phyloP scores from a whole-genome alignment of 2,797 vertebrate genomes.

The Okamejei kenojei region DNA sequence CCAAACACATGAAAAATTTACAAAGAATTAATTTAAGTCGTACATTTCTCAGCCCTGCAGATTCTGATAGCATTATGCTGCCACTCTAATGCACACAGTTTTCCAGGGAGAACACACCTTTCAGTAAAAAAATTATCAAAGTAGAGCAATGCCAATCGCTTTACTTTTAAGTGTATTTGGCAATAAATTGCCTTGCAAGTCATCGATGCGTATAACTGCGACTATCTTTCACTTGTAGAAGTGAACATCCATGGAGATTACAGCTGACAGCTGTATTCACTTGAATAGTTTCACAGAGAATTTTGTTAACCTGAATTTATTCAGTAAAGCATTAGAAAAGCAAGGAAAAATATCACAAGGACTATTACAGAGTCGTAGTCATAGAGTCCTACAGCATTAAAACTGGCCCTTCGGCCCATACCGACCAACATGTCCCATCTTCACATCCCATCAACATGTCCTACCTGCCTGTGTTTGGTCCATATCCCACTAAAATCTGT shows the following conservation, averaged over 20 bases:
- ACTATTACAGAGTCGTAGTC: too few species aligned
- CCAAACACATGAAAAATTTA: neutral
- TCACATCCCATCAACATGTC: too few species aligned
- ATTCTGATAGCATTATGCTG: neutral
- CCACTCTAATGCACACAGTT: neutral
- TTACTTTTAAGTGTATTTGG: neutral
- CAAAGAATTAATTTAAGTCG: neutral
- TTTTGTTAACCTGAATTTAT: conserved; percentile 5
- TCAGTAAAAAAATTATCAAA: neutral
- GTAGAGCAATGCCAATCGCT: neutral
- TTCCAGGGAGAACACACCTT: neutral
- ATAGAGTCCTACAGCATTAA: too few species aligned
- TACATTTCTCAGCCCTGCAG: neutral
- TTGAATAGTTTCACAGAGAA: neutral
- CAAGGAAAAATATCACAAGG: neutral
- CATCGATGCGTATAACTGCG: neutral
- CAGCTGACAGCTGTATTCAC: neutral
- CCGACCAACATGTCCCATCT: too few species aligned
- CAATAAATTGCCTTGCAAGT: neutral
- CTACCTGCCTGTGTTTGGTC: too few species aligned
- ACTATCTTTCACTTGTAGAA: conserved; percentile 4
- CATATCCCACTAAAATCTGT: too few species aligned
- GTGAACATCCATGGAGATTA: neutral
- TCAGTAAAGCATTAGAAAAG: neutral
- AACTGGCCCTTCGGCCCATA: too few species aligned